Base-by-base conservation (phyloP, 2,797 vertebrate species). In the Argentina silus region DNA sequence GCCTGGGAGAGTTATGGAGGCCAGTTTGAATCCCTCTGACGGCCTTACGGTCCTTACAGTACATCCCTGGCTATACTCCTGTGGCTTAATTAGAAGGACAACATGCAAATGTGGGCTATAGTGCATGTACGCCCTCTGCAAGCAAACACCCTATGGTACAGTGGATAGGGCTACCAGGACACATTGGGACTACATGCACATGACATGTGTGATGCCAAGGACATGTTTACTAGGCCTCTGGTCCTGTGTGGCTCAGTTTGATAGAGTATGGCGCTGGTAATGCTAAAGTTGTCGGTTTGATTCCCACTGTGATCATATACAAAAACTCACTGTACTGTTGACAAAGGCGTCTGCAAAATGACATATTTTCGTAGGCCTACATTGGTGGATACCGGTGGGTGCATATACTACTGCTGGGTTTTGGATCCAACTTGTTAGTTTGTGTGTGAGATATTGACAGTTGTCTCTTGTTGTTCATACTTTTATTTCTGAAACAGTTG, bases 1-100 rank as follows among this genome's bases (percentile, higher is more conserved):
- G 75, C 67, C 14, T 19, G 59, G 56, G 44, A 86, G 70, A 67
- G 76, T 72, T 65, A 59, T 76, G 64, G 79, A 77, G 73, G 82
- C 84, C 78, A 69, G 27, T 67, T 70, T 27, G 44, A 68, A 70
- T 65, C 69, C 81, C 62, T 75, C 70, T 47, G 79, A 78, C 68
- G 76, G 47, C 19, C 69, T 78, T 61, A 42, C 43, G 72, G 75
- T 78, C 67, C 48, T 83, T 74, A 36, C 69, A 11, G 23, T 74
- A 80, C 65, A 78, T 60, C 79, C 71, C 15, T 56, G 6, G 17
- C 56, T 79, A 78, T 76, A 67, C 81, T 73, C 82, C 7, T 77
- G 85, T 82, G 82, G 80, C 69, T 85, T 78, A 75, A 77, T 83
- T 86, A 85, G 67, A 77, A 62, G 57, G 72, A 77, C 61, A 53